Percentiles rank a stretch among this genome's conserved stretches.
Conservation (phyloP, 2,888 invertebrate genomes). For the Eupithecia dodoneata region DNA sequence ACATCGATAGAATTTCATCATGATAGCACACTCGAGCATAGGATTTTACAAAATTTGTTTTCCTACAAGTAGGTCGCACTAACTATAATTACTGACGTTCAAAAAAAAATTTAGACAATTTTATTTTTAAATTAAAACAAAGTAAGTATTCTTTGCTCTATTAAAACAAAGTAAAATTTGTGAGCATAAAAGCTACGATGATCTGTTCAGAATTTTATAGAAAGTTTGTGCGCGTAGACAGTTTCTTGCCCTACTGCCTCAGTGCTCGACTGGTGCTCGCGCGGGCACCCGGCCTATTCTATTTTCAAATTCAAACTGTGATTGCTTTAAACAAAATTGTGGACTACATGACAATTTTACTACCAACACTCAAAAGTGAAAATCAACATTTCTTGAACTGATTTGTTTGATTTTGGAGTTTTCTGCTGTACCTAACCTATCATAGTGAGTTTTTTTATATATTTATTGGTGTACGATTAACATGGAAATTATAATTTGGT, state of each 20-base stretch:
- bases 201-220: conserved; percentile 38
- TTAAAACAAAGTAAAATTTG: background rate
- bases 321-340: conserved; percentile 7
- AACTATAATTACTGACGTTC: too few relatives aligned
- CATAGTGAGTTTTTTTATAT: conserved; percentile 12
- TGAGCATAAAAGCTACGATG: conserved; percentile 8
- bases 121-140: too few relatives aligned
- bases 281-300: conserved; percentile 60
- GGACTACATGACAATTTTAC: background rate
- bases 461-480: background rate
- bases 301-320: conserved; percentile 1
- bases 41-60: too few relatives aligned
- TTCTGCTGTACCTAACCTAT: background rate
- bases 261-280: conserved; percentile 72
- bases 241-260: conserved; percentile 49
- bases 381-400: background rate
- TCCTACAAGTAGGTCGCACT: too few relatives aligned
- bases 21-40: too few relatives aligned
- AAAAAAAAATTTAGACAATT: too few relatives aligned
- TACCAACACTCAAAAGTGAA: background rate
- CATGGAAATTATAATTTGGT: background rate
- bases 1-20: background rate
- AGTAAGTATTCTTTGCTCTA: background rate
- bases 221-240: conserved; percentile 40
- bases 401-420: conserved; percentile 15